Evolutionary conservation across 2,888 invertebrate genomes (phyloP), one percentile per base, ranked within the genome.

Genomic region (Eupithecia dodoneata): DNA sequence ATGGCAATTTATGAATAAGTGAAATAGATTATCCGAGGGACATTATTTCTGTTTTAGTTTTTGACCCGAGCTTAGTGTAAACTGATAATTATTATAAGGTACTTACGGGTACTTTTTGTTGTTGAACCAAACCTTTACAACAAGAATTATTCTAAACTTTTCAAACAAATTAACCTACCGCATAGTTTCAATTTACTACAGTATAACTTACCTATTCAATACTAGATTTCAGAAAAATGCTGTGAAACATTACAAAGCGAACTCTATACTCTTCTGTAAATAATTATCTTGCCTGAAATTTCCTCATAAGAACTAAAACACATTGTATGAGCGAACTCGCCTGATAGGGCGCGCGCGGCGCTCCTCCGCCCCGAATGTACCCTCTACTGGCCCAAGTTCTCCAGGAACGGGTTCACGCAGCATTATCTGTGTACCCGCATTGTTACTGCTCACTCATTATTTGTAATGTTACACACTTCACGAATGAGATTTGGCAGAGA

Each of bases 261-360:
- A 30, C 7, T 30, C 30, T 30, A 7, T 70, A 71, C 67, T 69
- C 70, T 67, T 41, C 74, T 78, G 78, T 78, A 73, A 80, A 81
- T 81, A 80, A 80, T 79, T 77, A 78, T 78, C 70, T 76, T 45
- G 59, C 7, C 55, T 55, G 72, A 78, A 72, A 80, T 76, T 78
- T 77, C 74, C 67, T 76, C 59, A 69, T 47, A 77, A 77, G 72
- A 72, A 80, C 80, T 81, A 80, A 81, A 79, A 78, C 65, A 12
- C 63, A 4, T 52, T 52, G 15, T 15, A 15, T 13, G 13, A 2
- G 49, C 49, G 49, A 52, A 15, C 5, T 5, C 13, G 15, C 15
- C 5, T 13, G 49, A 52, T 13, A 52, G 49, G 49, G 55, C 2
- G 55, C n/a, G n/a, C 3, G 55, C 55, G 0, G 5, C 52, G 2